Conservation (phyloP, 2,797 vertebrate species). For the Valencia hispanica region DNA sequence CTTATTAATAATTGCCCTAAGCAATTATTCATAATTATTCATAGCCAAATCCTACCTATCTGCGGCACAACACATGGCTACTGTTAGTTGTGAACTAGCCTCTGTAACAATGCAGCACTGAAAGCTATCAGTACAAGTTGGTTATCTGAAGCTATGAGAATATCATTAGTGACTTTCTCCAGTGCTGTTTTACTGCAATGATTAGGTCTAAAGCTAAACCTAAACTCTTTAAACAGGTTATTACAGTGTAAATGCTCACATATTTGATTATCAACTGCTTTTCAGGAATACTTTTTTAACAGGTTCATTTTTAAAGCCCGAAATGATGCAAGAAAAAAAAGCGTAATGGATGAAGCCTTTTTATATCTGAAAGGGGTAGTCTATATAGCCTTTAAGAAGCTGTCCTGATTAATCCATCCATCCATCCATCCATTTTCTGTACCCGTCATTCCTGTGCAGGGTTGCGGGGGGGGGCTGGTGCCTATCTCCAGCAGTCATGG, state of each 20-base stretch:
- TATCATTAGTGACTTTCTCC: neutral
- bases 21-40: no score
- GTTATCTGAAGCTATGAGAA: neutral
- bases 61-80: no score
- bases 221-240: neutral
- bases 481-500: no score
- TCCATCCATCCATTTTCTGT: no score
- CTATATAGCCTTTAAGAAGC: neutral
- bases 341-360: neutral
- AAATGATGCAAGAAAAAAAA: no score
- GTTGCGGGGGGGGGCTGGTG: no score
- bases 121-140: neutral
- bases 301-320: no score
- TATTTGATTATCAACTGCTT: neutral
- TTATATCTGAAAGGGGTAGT: neutral
- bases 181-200: neutral
- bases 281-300: neutral
- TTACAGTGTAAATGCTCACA: neutral
- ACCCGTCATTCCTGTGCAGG: no score
- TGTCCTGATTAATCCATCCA: neutral
- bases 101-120: neutral
- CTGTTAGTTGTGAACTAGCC: neutral
- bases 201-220: neutral
- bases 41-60: no score
- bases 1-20: no score